Base-by-base conservation (phyloP, 2,888 invertebrate genomes). In the Leptinotarsa peninsularis region DNA sequence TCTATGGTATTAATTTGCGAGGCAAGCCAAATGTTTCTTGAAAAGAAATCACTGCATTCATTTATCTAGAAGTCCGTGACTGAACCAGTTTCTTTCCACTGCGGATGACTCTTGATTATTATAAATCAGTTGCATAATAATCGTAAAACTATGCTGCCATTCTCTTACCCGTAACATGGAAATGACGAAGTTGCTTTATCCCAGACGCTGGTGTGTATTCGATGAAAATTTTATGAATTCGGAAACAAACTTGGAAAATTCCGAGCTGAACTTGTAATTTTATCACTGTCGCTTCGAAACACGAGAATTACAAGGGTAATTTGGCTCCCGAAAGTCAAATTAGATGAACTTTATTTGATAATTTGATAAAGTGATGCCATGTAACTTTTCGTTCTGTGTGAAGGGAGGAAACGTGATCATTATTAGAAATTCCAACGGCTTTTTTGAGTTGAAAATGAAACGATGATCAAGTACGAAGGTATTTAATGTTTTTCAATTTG, bases 161-260 rank as follows among this genome's bases (percentile, higher is more conserved):
- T 17, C n/a, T 13, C n/a, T 52, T 52, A 15, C 15, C 17, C 3
- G 52, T 17, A 52, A 52, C 52, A 52, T 33, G 33, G 33, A 33
- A 33, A 33, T 33, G 33, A 33, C 52, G 43, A 4, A n/a, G 13
- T n/a, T 60, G 13, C 56, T n/a, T n/a, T 1, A 56, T 18, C 7
- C 56, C 56, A 17, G 56, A 56, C 21, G 14, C 23, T 27, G 60
- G 27, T 60, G 27, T 60, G 23, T 43, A n/a, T 17, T 33, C 78
- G 73, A 73, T 80, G 79, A 80, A 80, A 79, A 78, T 80, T 81
- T 80, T 75, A 80, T 79, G 79, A 78, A 79, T 76, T 75, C 56
- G 67, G 75, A 75, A 75, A 73, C 78, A 75, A 78, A 78, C 63
- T 78, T 78, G 56, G n/a, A 67, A 78, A 76, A 75, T 77, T 76